phyloP scores from a whole-genome alignment of 2,797 vertebrate genomes.

The Oreonectes daqikongensis region DNA sequence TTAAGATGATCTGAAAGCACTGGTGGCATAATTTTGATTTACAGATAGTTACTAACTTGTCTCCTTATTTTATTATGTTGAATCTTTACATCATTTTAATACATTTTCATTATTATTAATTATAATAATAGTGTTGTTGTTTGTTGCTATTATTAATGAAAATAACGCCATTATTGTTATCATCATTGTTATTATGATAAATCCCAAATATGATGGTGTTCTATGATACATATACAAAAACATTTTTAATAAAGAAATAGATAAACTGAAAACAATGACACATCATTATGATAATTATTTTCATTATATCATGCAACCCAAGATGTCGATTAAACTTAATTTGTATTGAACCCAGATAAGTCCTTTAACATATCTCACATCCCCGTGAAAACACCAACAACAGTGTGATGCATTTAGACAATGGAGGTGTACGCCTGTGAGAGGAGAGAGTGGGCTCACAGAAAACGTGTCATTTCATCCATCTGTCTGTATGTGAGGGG shows the following conservation, averaged over 20 bases:
- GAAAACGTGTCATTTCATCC: conserved; percentile 36
- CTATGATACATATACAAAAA: too few species aligned
- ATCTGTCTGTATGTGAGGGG: conserved; percentile 21
- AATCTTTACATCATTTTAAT: too few species aligned
- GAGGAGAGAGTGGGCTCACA: conserved; percentile 40
- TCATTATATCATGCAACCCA: not conserved
- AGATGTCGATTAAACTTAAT: not conserved
- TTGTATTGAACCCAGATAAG: not conserved
- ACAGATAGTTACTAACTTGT: not conserved
- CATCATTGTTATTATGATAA: too few species aligned
- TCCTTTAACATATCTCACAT: not conserved
- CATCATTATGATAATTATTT: not conserved
- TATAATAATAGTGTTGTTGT: too few species aligned
- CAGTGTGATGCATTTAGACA: not conserved
- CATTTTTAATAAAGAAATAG: too few species aligned
- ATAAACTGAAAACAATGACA: not conserved
- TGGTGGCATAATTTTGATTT: not conserved
- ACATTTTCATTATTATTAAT: too few species aligned
- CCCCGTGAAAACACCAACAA: not conserved
- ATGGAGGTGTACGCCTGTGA: not conserved
- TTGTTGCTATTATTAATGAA: too few species aligned
- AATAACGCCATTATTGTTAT: too few species aligned
- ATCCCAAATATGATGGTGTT: too few species aligned
- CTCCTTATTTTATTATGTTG: not conserved
- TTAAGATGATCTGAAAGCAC: not conserved